Evolutionary conservation across 2,888 invertebrate genomes (phyloP).

Genomic region (Lasioglossum calceatum): DNA sequence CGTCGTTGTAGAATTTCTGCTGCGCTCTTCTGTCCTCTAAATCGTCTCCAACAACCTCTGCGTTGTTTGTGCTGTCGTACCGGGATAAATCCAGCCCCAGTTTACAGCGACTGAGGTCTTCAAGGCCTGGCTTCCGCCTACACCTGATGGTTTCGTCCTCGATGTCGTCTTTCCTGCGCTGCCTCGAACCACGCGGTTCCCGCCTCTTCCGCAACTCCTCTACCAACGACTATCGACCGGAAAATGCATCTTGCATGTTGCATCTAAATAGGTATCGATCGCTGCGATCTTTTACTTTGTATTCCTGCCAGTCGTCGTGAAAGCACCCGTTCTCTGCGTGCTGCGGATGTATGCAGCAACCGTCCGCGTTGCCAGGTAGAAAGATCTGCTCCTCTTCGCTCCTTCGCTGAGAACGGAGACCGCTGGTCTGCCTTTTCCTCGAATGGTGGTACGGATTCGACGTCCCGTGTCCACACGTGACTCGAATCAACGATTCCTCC

Average conservation of each 20-base stretch:
- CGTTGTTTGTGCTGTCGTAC: background rate
- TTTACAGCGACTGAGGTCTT: background rate
- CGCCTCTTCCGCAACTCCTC: conserved; percentile 4
- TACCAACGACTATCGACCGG: background rate
- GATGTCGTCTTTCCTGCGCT: background rate
- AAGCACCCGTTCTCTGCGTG: conserved; percentile 18
- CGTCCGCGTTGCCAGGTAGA: conserved; percentile 33
- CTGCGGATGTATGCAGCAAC: conserved; percentile 24
- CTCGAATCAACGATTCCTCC: conserved; percentile 39
- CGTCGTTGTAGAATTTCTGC: background rate
- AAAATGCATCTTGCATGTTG: background rate
- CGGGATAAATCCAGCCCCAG: conserved; percentile 1
- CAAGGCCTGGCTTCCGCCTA: background rate
- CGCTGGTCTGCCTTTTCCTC: conserved; percentile 34
- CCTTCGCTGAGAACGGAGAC: conserved; percentile 49
- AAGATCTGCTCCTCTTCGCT: conserved; percentile 45
- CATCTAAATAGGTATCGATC: background rate
- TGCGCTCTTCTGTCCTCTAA: background rate
- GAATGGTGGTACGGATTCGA: conserved; percentile 30
- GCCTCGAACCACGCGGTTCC: background rate
- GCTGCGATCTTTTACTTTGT: conserved; percentile 36
- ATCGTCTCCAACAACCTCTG: background rate
- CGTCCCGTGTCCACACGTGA: conserved; percentile 1
- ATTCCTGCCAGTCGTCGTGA: conserved; percentile 8
- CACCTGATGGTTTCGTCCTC: background rate